Evolutionary conservation across 1,140 invertebrate genomes (phyloP).

Genomic region (Theocolax elegans): DNA sequence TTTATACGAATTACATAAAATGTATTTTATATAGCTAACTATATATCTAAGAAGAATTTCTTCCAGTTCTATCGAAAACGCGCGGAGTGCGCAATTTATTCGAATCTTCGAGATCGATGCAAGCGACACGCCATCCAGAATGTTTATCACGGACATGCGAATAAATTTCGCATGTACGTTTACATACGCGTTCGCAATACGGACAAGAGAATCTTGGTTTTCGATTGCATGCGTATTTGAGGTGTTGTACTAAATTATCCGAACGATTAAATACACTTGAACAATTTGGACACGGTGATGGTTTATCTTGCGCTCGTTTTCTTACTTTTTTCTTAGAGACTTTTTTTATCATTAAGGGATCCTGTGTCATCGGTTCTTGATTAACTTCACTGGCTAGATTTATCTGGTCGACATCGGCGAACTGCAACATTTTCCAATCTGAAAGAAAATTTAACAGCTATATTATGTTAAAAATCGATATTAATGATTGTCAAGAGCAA

Average conservation of each 20-base stretch:
- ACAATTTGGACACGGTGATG: slow-evolving; percentile 71
- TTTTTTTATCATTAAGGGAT: not conserved
- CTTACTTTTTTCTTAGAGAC: not conserved
- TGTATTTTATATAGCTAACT: no score
- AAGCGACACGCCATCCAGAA: not conserved
- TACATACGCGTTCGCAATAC: slow-evolving; percentile 55
- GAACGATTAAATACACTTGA: slow-evolving; percentile 66
- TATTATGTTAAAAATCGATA: no score
- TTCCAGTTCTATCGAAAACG: no score
- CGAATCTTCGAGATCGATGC: slow-evolving; percentile 11
- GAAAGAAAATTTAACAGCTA: slow-evolving; percentile 16
- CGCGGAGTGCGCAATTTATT: not conserved
- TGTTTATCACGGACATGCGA: slow-evolving; percentile 45
- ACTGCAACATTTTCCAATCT: slow-evolving; percentile 12
- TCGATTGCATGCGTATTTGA: slow-evolving; percentile 64
- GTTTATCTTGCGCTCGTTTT: slow-evolving; percentile 31
- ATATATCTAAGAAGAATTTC: no score
- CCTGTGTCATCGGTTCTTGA: not conserved
- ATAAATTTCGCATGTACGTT: slow-evolving; percentile 48
- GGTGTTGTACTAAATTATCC: slow-evolving; percentile 67
- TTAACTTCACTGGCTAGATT: no score
- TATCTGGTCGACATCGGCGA: not conserved
- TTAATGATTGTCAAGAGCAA: no score
- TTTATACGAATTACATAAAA: no score
- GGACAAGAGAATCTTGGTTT: slow-evolving; percentile 67